Evolutionary conservation across 1,140 invertebrate genomes (phyloP).

Genomic region (Drosophila orosa): DNA sequence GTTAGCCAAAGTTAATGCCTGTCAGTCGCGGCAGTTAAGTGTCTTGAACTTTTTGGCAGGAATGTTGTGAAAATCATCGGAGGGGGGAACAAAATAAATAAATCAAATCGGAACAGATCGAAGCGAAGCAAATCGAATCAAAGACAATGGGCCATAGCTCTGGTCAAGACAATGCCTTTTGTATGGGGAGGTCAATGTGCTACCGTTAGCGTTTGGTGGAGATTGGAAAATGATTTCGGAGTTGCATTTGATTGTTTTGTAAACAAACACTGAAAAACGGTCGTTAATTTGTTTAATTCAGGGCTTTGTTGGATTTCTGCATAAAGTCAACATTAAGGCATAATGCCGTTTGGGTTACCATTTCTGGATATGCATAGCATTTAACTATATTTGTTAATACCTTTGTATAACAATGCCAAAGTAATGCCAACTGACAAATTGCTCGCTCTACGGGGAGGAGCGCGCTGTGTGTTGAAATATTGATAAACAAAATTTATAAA

Average conservation of each 20-base stretch:
- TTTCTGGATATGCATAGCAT: not conserved
- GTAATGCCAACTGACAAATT: constrained; percentile 28
- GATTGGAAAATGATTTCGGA: constrained; percentile 56
- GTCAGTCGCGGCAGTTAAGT: constrained; percentile 69
- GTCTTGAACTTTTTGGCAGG: constrained; percentile 77
- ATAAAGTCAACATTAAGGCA: constrained; percentile 61
- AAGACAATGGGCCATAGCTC: constrained; percentile 39
- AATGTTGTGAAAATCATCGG: constrained; percentile 66
- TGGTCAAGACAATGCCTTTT: constrained; percentile 44
- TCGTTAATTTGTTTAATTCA: constrained; percentile 72
- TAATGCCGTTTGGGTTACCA: constrained; percentile 14
- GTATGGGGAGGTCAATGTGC: constrained; percentile 70
- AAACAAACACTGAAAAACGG: constrained; percentile 45
- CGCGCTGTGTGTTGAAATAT: constrained; percentile 18
- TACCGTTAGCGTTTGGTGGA: constrained; percentile 65
- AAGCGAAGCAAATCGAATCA: constrained; percentile 29
- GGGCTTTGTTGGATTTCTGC: constrained; percentile 42
- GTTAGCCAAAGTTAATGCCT: constrained; percentile 76
- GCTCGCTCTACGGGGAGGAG: constrained; percentile 11
- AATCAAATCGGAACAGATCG: constrained; percentile 54
- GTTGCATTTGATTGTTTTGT: constrained; percentile 68
- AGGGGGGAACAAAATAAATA: constrained; percentile 62
- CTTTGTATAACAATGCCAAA: constrained; percentile 25
- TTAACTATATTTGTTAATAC: constrained; percentile 23
- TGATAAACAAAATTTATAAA: not conserved